These are phyloP conservation scores for Empidonax alnorum DNA, from an alignment of 2,113 vertebrate species.

Conservation along the genomic window DNA sequence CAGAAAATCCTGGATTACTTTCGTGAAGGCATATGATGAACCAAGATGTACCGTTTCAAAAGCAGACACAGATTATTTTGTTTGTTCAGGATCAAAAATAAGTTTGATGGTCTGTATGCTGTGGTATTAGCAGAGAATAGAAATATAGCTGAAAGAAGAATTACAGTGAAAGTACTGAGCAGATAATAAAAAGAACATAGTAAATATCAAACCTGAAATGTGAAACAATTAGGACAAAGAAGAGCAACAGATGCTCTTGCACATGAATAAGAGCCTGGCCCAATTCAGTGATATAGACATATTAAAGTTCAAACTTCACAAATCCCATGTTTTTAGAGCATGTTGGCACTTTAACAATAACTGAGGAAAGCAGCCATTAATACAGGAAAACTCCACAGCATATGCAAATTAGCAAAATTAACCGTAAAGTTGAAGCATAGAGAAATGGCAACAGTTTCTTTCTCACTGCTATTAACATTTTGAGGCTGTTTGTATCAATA, in stretches of 20 bases:
- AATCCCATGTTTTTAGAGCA: background rate
- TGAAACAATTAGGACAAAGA: background rate
- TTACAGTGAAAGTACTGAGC: background rate
- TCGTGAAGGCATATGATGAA: background rate
- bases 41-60: background rate
- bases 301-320: background rate
- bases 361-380: background rate
- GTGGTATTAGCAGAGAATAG: background rate
- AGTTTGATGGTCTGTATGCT: background rate
- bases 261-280: background rate
- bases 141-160: background rate
- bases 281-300: background rate
- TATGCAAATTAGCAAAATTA: background rate
- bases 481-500: background rate
- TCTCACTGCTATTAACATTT: background rate
- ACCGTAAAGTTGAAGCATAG: background rate
- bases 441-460: background rate
- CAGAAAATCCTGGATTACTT: background rate
- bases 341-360: background rate
- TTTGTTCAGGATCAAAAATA: background rate
- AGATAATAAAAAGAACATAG: constrained; percentile 10
- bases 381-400: background rate
- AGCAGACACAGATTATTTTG: background rate
- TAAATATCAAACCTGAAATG: constrained; percentile 13
- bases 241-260: background rate